Evolutionary conservation across 23 tunicate genomes (phyloP), one percentile per base, ranked within the genome.

Genomic region (Ciona savignyi): DNA sequence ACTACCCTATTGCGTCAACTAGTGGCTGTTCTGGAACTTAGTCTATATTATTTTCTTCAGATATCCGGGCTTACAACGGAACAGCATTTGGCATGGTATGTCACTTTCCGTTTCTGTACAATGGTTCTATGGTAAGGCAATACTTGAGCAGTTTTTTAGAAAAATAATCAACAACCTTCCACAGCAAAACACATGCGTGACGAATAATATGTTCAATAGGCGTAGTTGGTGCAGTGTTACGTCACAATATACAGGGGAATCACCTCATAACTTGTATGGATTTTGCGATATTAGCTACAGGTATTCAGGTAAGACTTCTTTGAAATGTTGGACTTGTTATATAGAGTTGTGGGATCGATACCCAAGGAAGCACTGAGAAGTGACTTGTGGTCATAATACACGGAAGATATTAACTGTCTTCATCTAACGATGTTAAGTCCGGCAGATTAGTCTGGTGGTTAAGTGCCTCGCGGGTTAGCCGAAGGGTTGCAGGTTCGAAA

Each of bases 91-190:
- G 67, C 4, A 23, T 63, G 26, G 28, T 25, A 4, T 63, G 67
- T 25, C 67, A 63, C 67, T 63, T 63, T 63, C 67, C 67, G 22
- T 63, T 63, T 63, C 15, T n/a, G 28, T 63, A 63, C 28, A 63
- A 63, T 25, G 28, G 28, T 4, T n/a, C 67, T 23, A 9, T 23
- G 67, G 67, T 63, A 63, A 11, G 24, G 26, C n/a, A n/a, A n/a
- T n/a, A n/a, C n/a, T n/a, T n/a, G n/a, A n/a, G n/a, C n/a, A n/a
- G n/a, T n/a, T n/a, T n/a, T n/a, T 9, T 25, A 63, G 28, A 9
- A 22, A 23, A 25, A n/a, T 63, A 63, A 22, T 25, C 67, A 63
- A 9, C 24, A 9, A 25, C 4, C 22, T 63, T n/a, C 28, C 28
- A n/a, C 28, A 63, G 67, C 67, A 63, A 4, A 9, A 63, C 67